Evolutionary conservation across 2,888 invertebrate genomes (phyloP).

Genomic region (Agrotis exclamationis): DNA sequence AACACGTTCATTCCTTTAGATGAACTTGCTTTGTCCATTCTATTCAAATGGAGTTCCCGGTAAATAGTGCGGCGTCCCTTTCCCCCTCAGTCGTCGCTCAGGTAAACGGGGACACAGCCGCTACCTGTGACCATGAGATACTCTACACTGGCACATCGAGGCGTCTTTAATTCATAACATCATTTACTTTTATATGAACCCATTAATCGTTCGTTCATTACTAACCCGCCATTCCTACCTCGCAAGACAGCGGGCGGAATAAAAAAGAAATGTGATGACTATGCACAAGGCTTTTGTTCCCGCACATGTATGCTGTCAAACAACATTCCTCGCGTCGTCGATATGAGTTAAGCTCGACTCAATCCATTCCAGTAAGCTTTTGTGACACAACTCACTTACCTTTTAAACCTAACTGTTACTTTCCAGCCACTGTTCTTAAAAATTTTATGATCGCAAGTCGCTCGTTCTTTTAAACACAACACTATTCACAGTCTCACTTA

Average conservation of each 20-base stretch:
- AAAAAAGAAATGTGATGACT: slow-evolving; percentile 87
- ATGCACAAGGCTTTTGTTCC: slow-evolving; percentile 90
- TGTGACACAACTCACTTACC: slow-evolving; percentile 89
- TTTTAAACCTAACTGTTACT: slow-evolving; percentile 89
- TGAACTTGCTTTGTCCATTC: slow-evolving; percentile 77
- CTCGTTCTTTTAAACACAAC: slow-evolving; percentile 77
- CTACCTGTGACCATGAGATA: slow-evolving; percentile 86
- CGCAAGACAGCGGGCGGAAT: slow-evolving; percentile 81
- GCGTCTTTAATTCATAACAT: slow-evolving; percentile 73
- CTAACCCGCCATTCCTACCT: slow-evolving; percentile 68
- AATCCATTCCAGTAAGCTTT: slow-evolving; percentile 86
- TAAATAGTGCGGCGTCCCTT: slow-evolving; percentile 83
- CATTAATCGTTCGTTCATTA: slow-evolving; percentile 61
- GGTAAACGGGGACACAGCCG: slow-evolving; percentile 83
- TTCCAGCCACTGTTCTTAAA: slow-evolving; percentile 81
- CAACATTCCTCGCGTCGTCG: slow-evolving; percentile 89
- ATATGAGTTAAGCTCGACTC: slow-evolving; percentile 88
- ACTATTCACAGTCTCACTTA: slow-evolving; percentile 81
- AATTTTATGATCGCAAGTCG: slow-evolving; percentile 74
- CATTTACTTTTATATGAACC: slow-evolving; percentile 59
- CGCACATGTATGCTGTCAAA: slow-evolving; percentile 90
- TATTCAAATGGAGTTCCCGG: slow-evolving; percentile 84
- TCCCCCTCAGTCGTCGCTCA: slow-evolving; percentile 77
- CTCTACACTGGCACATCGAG: slow-evolving; percentile 69
- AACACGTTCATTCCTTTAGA: slow-evolving; percentile 66